phyloP scores from a whole-genome alignment of 2,113 vertebrate species.

The Nanorana parkeri region DNA sequence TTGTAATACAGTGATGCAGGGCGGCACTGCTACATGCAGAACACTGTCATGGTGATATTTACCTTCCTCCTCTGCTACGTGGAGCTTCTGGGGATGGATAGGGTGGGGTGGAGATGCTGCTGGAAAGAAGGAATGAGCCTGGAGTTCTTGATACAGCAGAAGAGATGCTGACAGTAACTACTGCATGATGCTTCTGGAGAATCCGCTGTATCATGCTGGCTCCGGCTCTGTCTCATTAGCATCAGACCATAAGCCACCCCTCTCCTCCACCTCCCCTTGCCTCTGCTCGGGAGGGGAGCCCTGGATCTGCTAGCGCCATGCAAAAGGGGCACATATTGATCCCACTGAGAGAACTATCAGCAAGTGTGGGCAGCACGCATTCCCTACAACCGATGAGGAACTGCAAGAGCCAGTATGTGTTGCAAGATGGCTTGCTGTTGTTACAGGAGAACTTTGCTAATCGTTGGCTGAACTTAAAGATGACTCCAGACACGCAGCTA shows the following conservation, averaged over 20 bases:
- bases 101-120: constrained; percentile 33
- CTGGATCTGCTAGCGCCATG: constrained; percentile 1
- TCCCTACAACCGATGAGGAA: not conserved
- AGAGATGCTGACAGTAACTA: constrained; percentile 42
- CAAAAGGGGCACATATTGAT: not conserved
- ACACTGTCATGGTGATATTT: constrained; percentile 12
- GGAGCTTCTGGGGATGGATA: constrained; percentile 16
- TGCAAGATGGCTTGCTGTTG: not conserved
- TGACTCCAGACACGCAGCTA: no score
- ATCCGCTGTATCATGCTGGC: constrained; percentile 55
- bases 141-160: constrained; percentile 43
- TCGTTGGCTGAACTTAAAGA: no score
- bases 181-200: constrained; percentile 40
- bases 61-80: constrained; percentile 28
- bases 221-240: constrained; percentile 45
- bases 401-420: not conserved
- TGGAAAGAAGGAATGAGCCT: constrained; percentile 9
- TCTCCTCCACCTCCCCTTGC: constrained; percentile 31
- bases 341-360: not conserved
- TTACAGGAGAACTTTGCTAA: no score
- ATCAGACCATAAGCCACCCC: constrained; percentile 45
- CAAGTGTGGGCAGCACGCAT: not conserved
- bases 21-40: not conserved
- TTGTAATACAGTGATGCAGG: not conserved
- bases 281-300: constrained; percentile 35